Evolutionary conservation across 2,888 invertebrate genomes (phyloP).

Genomic region (Chrysodeixis includens): DNA sequence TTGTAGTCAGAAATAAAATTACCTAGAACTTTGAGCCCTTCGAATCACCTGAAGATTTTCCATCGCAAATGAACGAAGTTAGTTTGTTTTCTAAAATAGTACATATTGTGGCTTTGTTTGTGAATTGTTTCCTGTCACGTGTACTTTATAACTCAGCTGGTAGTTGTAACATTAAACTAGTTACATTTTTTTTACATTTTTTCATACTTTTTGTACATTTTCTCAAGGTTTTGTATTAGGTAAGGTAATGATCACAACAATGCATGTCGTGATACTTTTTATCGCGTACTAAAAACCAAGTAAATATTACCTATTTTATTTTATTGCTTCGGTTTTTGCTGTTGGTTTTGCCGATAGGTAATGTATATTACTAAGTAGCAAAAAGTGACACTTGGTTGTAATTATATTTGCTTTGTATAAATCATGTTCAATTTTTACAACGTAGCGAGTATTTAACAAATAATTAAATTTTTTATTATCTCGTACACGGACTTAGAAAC

Average conservation of each 20-base stretch:
- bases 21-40: too few species aligned
- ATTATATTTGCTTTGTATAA: neutral
- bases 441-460: neutral
- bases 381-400: neutral
- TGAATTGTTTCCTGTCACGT: neutral
- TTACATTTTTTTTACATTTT: neutral
- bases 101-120: conserved; percentile 2
- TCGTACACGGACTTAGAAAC: too few species aligned
- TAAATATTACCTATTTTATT: neutral
- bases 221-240: neutral
- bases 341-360: neutral
- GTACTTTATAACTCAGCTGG: neutral
- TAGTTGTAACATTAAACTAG: too few species aligned
- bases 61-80: neutral
- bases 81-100: neutral
- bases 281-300: neutral
- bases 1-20: too few species aligned
- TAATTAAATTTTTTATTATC: neutral
- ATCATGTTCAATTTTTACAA: neutral
- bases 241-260: neutral
- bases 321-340: conserved; percentile 2
- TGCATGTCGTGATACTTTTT: neutral
- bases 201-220: too few species aligned
- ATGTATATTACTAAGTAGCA: neutral
- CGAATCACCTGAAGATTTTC: neutral